Conservation (phyloP, 2,797 vertebrate genomes). For the Natrix natrix region DNA sequence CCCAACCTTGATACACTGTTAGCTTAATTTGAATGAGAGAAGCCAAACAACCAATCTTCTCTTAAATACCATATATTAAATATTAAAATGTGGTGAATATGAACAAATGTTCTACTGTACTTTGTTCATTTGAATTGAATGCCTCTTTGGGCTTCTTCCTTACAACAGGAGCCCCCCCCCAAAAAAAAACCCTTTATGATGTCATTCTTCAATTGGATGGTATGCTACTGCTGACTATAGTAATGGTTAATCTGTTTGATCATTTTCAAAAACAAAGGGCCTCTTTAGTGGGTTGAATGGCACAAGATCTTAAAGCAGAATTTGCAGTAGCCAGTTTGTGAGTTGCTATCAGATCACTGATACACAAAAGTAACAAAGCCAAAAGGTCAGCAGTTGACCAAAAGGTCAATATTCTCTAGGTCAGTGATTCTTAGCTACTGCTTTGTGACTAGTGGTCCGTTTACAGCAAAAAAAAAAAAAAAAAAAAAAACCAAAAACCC, state of each 20-base stretch:
- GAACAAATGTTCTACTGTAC: not conserved
- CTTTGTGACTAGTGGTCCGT: conserved; percentile 1
- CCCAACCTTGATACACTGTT: not conserved
- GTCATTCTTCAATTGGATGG: not conserved
- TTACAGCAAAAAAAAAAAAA: not conserved
- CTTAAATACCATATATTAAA: not conserved
- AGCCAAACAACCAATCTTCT: not conserved
- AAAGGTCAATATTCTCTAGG: conserved; percentile 5
- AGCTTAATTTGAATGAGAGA: not conserved
- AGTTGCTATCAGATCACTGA: not conserved
- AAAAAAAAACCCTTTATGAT: not conserved
- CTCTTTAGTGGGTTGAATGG: conserved; percentile 16
- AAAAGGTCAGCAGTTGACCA: not conserved
- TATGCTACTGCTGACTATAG: not conserved
- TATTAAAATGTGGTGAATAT: not conserved
- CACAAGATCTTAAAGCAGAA: conserved; percentile 14
- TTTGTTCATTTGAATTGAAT: not conserved
- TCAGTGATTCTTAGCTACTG: conserved; percentile 6
- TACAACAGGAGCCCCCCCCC: not conserved
- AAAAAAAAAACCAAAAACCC: too few relatives aligned
- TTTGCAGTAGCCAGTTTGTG: not conserved
- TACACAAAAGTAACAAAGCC: conserved; percentile 16
- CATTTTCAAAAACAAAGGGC: conserved; percentile 13
- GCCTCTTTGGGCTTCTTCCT: not conserved
- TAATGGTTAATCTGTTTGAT: not conserved